These are phyloP conservation scores for Pangasius macronema DNA, from an alignment of 2,797 vertebrate genomes.

Conservation along the genomic window DNA sequence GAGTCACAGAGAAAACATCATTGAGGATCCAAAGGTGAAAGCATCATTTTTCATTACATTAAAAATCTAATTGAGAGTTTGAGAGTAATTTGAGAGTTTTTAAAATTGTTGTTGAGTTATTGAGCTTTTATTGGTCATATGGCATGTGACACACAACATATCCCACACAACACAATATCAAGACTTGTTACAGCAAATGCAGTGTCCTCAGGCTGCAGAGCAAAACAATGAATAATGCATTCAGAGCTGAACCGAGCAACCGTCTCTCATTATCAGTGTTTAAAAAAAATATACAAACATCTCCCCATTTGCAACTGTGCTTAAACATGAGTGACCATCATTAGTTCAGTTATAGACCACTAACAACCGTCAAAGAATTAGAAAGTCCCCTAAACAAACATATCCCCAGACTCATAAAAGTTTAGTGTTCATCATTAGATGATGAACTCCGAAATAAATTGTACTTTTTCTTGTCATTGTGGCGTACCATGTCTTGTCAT, in stretches of 20 bases:
- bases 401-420: not conserved
- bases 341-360: not conserved
- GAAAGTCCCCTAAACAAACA: not conserved
- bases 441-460: no score
- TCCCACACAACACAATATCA: not conserved
- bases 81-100: not conserved
- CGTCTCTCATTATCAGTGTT: not conserved
- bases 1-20: not conserved
- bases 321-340: not conserved
- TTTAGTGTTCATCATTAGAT: not conserved
- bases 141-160: not conserved
- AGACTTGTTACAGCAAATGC: not conserved
- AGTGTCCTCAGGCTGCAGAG: not conserved
- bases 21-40: not conserved
- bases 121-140: not conserved
- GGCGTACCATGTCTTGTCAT: not conserved
- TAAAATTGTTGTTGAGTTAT: not conserved
- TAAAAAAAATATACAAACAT: not conserved
- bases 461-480: not conserved
- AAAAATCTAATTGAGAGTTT: not conserved
- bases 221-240: constrained; percentile 12
- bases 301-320: not conserved
- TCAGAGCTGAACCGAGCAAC: not conserved
- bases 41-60: not conserved
- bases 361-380: not conserved